A percentile compares a stretch with the other conserved stretches of the same genome.
These are phyloP conservation scores for Drepana falcataria DNA, from an alignment of 2,888 invertebrate species.

Conservation along the genomic window DNA sequence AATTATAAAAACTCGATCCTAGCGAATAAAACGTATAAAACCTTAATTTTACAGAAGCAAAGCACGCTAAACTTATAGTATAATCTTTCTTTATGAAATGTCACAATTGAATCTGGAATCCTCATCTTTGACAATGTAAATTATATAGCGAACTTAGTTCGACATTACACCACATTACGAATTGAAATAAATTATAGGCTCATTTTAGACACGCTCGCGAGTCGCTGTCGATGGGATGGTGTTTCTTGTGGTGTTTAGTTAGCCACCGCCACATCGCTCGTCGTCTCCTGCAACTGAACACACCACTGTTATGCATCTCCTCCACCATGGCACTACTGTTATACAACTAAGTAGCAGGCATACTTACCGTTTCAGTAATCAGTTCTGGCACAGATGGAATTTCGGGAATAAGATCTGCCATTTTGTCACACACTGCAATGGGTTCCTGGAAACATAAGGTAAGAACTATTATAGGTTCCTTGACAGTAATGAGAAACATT, in stretches of 20 bases:
- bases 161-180: constrained; percentile 58
- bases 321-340: background rate
- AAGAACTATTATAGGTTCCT: background rate
- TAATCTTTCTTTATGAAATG: constrained; percentile 66
- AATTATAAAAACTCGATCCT: constrained; percentile 69
- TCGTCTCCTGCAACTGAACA: constrained; percentile 46
- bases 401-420: constrained; percentile 66
- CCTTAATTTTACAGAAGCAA: constrained; percentile 76
- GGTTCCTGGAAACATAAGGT: constrained; percentile 50
- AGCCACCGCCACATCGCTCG: constrained; percentile 51
- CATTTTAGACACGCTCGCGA: constrained; percentile 45
- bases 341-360: background rate
- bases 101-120: constrained; percentile 64
- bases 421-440: constrained; percentile 54
- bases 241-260: constrained; percentile 37
- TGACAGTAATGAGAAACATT: too few relatives aligned
- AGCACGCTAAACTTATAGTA: constrained; percentile 78
- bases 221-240: constrained; percentile 29
- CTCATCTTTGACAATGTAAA: constrained; percentile 54
- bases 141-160: constrained; percentile 69
- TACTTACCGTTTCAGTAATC: constrained; percentile 58
- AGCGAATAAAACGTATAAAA: constrained; percentile 75
- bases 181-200: constrained; percentile 73
- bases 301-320: background rate
- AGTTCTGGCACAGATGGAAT: constrained; percentile 63